phyloP scores from a whole-genome alignment of 92 coral and sea anemone species.

The Epizoanthus stellaris region DNA sequence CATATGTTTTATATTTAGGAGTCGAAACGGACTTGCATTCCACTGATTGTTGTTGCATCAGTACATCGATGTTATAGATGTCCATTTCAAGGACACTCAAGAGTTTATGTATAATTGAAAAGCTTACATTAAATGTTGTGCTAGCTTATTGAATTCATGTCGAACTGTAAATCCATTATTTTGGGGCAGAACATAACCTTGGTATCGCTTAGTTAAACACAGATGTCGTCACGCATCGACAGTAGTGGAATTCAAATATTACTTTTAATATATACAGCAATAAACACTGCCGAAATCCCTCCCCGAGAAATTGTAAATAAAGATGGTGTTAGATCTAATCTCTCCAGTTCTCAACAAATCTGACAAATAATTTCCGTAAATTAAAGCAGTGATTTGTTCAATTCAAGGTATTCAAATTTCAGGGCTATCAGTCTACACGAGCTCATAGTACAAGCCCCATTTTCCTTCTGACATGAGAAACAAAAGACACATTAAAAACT shows the following conservation, averaged over 20 bases:
- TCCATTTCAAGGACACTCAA: too few species aligned
- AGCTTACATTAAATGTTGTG: not conserved
- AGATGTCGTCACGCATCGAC: conserved; percentile 16
- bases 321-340: not conserved
- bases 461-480: conserved; percentile 22
- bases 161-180: not conserved
- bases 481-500: conserved; percentile 38
- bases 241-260: not conserved
- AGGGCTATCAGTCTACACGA: not conserved
- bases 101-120: not conserved
- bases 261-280: not conserved
- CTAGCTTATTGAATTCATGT: not conserved
- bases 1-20: not conserved
- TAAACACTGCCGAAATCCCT: not conserved
- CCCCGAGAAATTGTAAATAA: not conserved
- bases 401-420: not conserved
- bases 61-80: too few species aligned
- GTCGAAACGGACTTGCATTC: too few species aligned
- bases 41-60: too few species aligned
- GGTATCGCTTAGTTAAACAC: conserved; percentile 20
- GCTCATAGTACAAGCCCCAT: not conserved
- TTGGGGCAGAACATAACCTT: not conserved
- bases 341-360: not conserved
- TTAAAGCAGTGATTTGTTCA: not conserved
- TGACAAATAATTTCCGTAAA: not conserved